A percentile compares a stretch with the other conserved stretches of the same genome.
Conservation (phyloP, 2,888 invertebrate species). For the Melipona bicolor region DNA sequence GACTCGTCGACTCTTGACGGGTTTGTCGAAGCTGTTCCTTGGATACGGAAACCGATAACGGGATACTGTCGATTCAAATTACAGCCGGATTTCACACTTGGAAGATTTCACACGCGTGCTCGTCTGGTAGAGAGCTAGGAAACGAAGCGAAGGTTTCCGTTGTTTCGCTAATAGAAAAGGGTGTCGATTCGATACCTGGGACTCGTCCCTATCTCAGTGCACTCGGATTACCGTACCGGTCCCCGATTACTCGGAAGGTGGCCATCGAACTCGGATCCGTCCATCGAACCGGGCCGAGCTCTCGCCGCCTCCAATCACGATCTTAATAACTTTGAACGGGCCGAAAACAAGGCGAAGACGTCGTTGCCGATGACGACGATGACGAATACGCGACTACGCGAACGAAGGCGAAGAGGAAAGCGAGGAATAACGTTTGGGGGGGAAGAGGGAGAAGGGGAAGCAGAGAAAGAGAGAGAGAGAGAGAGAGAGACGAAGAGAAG, state of each 20-base stretch:
- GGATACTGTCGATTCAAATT: too few relatives aligned
- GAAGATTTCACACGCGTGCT: too few relatives aligned
- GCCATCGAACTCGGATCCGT: constrained; percentile 66
- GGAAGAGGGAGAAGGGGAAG: constrained; percentile 60
- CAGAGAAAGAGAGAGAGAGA: constrained; percentile 54
- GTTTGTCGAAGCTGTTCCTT: neutral
- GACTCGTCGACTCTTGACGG: neutral
- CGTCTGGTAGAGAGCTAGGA: too few relatives aligned
- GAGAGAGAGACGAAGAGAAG: constrained; percentile 59
- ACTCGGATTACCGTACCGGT: constrained; percentile 16
- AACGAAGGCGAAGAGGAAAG: constrained; percentile 39
- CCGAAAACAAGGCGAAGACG: constrained; percentile 61
- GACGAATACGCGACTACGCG: constrained; percentile 52
- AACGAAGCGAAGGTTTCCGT: too few relatives aligned
- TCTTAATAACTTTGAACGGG: constrained; percentile 76
- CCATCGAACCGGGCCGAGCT: constrained; percentile 40
- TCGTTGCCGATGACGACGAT: constrained; percentile 52
- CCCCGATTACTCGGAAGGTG: constrained; percentile 55
- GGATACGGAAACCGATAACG: neutral
- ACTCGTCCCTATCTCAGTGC: neutral
- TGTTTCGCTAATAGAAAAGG: too few relatives aligned
- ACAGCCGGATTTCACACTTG: too few relatives aligned
- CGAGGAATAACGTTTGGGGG: constrained; percentile 45
- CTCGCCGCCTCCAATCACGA: constrained; percentile 76
- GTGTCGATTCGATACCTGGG: too few relatives aligned